These are phyloP conservation scores for Diorhabda sublineata DNA, from an alignment of 1,140 invertebrate species.

Conservation along the genomic window DNA sequence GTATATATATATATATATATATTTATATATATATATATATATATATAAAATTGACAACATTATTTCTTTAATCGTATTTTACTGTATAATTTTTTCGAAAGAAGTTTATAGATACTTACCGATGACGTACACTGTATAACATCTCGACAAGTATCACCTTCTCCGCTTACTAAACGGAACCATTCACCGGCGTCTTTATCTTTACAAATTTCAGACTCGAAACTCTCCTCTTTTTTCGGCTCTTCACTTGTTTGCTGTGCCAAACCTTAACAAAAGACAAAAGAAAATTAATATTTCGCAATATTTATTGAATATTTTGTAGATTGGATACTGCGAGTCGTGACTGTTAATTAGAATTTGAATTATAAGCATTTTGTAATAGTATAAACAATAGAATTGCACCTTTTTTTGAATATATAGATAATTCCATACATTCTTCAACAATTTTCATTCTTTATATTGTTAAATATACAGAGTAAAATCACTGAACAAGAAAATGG, in stretches of 20 bases:
- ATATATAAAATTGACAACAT: too few species aligned
- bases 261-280: conserved; percentile 22
- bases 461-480: too few species aligned
- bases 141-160: conserved; percentile 90
- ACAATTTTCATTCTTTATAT: too few species aligned
- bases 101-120: conserved; percentile 51
- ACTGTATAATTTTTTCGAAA: background rate
- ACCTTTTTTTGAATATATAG: background rate
- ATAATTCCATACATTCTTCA: too few species aligned
- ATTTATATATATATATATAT: too few species aligned
- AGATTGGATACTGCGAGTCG: background rate
- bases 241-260: conserved; percentile 45
- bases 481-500: too few species aligned
- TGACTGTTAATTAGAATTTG: background rate
- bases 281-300: too few species aligned
- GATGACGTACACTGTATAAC: conserved; percentile 94
- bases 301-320: background rate
- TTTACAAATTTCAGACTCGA: conserved; percentile 85
- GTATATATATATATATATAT: too few species aligned
- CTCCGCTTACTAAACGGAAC: conserved; percentile 84
- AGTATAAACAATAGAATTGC: background rate
- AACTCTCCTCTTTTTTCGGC: conserved; percentile 77
- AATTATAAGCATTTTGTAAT: background rate
- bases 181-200: conserved; percentile 94
- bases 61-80: too few species aligned